Percentiles rank a stretch among this genome's conserved stretches.
phyloP scores from a whole-genome alignment of 2,797 vertebrate species.

The Amniataba percoides region DNA sequence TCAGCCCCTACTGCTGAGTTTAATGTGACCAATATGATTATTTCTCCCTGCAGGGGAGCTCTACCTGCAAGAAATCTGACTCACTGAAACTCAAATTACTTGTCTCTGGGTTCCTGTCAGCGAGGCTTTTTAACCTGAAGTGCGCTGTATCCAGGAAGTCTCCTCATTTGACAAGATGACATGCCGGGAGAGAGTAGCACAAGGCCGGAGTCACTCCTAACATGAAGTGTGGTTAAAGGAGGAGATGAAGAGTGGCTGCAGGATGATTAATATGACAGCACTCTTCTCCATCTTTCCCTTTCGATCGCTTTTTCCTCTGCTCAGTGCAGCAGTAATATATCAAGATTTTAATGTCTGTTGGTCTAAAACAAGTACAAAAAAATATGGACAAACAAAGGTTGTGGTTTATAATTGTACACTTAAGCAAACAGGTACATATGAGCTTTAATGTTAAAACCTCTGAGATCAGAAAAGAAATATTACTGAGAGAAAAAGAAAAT shows the following conservation, averaged over 20 bases:
- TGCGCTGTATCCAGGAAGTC: constrained; percentile 14
- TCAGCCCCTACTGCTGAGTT: not conserved
- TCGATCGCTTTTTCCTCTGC: not conserved
- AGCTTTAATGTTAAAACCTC: not conserved
- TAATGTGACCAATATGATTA: not conserved
- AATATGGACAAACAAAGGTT: not conserved
- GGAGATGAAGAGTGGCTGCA: constrained; percentile 49
- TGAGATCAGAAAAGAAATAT: not conserved
- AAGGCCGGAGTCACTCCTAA: constrained; percentile 40
- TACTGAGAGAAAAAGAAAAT: not conserved
- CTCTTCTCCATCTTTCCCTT: not conserved
- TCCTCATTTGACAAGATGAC: constrained; percentile 53
- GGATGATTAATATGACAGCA: constrained; percentile 49
- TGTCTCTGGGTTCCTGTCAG: constrained; percentile 10
- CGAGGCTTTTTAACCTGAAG: constrained; percentile 16
- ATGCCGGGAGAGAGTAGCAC: constrained; percentile 40
- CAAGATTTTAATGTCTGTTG: not conserved
- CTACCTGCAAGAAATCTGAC: not conserved
- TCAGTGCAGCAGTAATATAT: not conserved
- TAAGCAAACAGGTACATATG: not conserved
- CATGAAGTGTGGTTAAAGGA: constrained; percentile 41
- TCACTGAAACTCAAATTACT: not conserved
- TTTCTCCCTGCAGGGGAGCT: not conserved
- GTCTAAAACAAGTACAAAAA: not conserved
- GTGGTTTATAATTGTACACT: not conserved